These are phyloP conservation scores for Brachymystax lenok DNA, from an alignment of 2,797 vertebrate genomes.

Conservation along the genomic window DNA sequence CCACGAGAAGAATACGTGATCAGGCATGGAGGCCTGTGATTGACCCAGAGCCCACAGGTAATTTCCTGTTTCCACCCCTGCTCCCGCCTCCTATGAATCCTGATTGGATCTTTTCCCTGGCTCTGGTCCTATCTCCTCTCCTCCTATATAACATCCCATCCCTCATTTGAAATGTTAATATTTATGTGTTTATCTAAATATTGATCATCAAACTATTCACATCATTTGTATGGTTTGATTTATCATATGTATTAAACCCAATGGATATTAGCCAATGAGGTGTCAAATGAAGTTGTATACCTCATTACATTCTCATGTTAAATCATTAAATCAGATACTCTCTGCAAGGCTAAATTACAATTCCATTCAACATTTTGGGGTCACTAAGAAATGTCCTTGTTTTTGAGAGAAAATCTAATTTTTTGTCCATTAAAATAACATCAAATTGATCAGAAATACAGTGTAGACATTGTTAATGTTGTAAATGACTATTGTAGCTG, in stretches of 20 bases:
- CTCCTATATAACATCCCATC: neutral
- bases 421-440: no score
- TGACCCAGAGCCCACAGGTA: conserved; percentile 66
- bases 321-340: conserved; percentile 25
- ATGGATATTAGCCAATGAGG: conserved; percentile 17
- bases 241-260: conserved; percentile 1
- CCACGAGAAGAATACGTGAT: conserved; percentile 57
- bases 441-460: no score
- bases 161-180: conserved; percentile 25
- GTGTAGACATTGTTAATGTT: no score
- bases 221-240: conserved; percentile 19
- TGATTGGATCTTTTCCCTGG: neutral
- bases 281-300: conserved; percentile 17
- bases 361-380: no score
- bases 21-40: conserved; percentile 71
- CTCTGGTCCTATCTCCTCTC: neutral
- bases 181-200: conserved; percentile 14
- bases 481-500: no score
- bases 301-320: conserved; percentile 5
- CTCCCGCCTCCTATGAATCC: neutral
- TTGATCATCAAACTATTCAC: conserved; percentile 5
- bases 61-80: conserved; percentile 9
- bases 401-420: no score
- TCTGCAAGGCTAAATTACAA: neutral
- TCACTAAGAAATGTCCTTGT: no score